Evolutionary conservation across 2,113 vertebrate genomes (phyloP), one percentile per base, ranked within the genome.

Genomic region (Hydrochoerus hydrochaeris): DNA sequence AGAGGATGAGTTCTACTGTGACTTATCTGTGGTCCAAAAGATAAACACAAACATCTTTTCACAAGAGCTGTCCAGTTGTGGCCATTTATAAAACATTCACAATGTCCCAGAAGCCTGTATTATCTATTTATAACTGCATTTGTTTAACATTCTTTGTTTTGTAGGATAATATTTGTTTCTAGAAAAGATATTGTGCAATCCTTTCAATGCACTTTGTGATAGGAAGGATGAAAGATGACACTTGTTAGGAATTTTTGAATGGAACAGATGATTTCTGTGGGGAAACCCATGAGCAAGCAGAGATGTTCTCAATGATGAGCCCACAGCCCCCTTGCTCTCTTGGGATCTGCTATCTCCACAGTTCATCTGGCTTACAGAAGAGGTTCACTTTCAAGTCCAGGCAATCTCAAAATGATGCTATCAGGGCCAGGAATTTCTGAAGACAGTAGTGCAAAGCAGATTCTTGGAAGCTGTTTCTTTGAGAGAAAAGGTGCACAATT

Each of bases 101-200:
- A 94, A 49, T 67, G 28, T 82, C 94, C 81, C 96, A 85, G 92
- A 91, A 97, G 35, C 38, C 41, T 90, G 30, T n/a, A 92, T 73
- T 96, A 95, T 98, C 97, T 98, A 98, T 98, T 98, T 98, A 97
- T 98, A 98, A 19, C 38, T 92, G 82, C 93, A 96, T 35, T 98
- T 97, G 93, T 97, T 98, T 88, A 38, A 83, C 75, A 92, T 98
- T 88, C 85, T 98, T 97, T 89, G 54, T 96, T 98, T 98, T 98
- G 95, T 98, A 97, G 78, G 14, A 62, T 92, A 96, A 87, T 88
- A 65, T 94, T 97, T 98, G 77, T 92, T 97, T 98, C 85, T 86
- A 67, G 41, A 90, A 49, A 94, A 19, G 62, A 85, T 58, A 52
- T 91, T 44, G 54, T 92, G 91, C 93, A 90, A 94, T 97, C 86